Percentiles rank a stretch among this genome's conserved stretches.
Evolutionary conservation across 2,888 invertebrate species (phyloP).

Genomic region (Cerceris ruficornis): DNA sequence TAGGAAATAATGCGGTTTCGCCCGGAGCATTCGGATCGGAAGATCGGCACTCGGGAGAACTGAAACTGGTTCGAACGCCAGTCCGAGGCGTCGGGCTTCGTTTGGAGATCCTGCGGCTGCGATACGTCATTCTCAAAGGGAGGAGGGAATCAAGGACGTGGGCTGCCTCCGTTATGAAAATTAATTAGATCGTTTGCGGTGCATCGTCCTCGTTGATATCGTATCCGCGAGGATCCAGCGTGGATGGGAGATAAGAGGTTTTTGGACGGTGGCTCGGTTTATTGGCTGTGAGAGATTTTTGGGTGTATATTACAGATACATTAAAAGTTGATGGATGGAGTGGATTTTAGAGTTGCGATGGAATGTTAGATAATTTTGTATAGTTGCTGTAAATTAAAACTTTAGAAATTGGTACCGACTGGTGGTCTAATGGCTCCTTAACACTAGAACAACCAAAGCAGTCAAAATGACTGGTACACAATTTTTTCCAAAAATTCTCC

Average conservation of each 20-base stretch:
- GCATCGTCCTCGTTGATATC: conserved; percentile 15
- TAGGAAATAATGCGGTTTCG: conserved; percentile 73
- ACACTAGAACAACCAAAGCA: too few species aligned
- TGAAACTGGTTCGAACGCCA: conserved; percentile 67
- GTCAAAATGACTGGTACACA: too few species aligned
- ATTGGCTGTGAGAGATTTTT: too few species aligned
- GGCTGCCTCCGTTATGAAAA: conserved; percentile 13
- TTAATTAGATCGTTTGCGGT: conserved; percentile 28
- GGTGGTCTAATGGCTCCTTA: too few species aligned
- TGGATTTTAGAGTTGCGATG: too few species aligned
- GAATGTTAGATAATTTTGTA: too few species aligned
- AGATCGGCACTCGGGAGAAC: conserved; percentile 8
- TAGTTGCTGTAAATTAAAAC: too few species aligned
- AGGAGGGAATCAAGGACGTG: conserved; percentile 22
- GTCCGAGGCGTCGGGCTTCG: conserved; percentile 60
- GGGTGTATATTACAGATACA: too few species aligned
- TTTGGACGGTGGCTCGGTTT: too few species aligned
- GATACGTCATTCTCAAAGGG: conserved; percentile 52
- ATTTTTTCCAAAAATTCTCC: too few species aligned
- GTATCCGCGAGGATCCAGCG: neutral
- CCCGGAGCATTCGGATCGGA: conserved; percentile 58
- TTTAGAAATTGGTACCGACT: too few species aligned
- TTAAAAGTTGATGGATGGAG: too few species aligned
- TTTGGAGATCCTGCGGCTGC: conserved; percentile 39
- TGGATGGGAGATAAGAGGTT: neutral